These are phyloP conservation scores for Scaptodrosophila lebanonensis DNA, from an alignment of 1,140 invertebrate species.

Conservation along the genomic window DNA sequence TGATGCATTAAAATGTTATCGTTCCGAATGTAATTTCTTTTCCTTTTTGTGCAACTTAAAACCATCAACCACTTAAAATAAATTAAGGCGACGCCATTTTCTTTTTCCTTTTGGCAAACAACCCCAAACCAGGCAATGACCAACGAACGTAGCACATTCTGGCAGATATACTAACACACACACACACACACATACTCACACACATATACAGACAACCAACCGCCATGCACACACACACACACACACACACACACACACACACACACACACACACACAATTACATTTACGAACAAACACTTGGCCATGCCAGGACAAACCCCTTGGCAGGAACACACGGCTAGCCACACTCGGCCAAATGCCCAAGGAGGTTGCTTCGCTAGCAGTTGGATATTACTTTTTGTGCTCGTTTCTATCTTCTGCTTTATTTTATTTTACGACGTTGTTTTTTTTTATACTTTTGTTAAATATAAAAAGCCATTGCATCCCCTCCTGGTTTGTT, in stretches of 20 bases:
- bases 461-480: slow-evolving; percentile 34
- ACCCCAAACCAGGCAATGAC: slow-evolving; percentile 57
- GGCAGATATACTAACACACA: too few relatives aligned
- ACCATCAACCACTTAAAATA: slow-evolving; percentile 75
- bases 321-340: slow-evolving; percentile 26
- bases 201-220: background rate
- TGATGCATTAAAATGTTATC: too few relatives aligned
- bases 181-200: slow-evolving; percentile 25
- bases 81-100: slow-evolving; percentile 75
- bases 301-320: slow-evolving; percentile 29
- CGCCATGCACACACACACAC: slow-evolving; percentile 1
- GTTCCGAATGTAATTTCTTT: too few relatives aligned
- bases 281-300: background rate
- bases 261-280: slow-evolving; percentile 23
- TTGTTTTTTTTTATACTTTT: slow-evolving; percentile 24
- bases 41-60: slow-evolving; percentile 45
- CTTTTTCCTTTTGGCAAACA: slow-evolving; percentile 60
- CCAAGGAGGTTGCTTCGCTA: slow-evolving; percentile 43
- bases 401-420: slow-evolving; percentile 40
- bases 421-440: slow-evolving; percentile 34
- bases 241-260: slow-evolving; percentile 26
- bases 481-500: slow-evolving; percentile 54
- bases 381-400: slow-evolving; percentile 68
- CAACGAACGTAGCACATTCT: slow-evolving; percentile 42
- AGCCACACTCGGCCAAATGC: background rate